These are phyloP conservation scores for Prorops nasuta DNA, from an alignment of 1,140 invertebrate species.

Conservation along the genomic window DNA sequence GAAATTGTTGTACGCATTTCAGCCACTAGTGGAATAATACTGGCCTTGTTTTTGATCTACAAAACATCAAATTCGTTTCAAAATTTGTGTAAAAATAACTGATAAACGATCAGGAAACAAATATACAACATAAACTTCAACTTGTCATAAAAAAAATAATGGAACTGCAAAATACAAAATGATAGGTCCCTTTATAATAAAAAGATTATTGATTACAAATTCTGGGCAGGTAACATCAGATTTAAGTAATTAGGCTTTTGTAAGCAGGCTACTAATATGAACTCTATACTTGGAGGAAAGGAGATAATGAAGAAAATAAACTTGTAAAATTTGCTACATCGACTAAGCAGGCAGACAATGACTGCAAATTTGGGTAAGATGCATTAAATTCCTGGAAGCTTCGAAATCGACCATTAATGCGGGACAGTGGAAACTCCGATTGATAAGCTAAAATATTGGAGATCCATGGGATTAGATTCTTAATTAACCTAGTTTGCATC, in stretches of 20 bases:
- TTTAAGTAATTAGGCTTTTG: too few relatives aligned
- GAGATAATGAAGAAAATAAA: too few relatives aligned
- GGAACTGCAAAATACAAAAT: slow-evolving; percentile 30
- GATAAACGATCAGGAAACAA: slow-evolving; percentile 10
- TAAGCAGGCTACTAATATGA: too few relatives aligned
- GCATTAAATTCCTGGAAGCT: slow-evolving; percentile 43
- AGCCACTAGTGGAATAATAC: slow-evolving; percentile 89
- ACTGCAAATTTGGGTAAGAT: slow-evolving; percentile 39
- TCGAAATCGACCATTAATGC: slow-evolving; percentile 47
- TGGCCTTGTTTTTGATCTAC: slow-evolving; percentile 90
- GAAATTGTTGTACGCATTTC: slow-evolving; percentile 91
- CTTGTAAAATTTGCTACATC: slow-evolving; percentile 21
- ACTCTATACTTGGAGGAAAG: too few relatives aligned
- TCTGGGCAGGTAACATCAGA: too few relatives aligned
- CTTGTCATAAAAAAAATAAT: slow-evolving; percentile 27
- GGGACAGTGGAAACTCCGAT: slow-evolving; percentile 53
- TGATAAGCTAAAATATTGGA: slow-evolving; percentile 53
- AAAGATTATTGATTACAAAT: too few relatives aligned
- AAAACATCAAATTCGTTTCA: slow-evolving; percentile 24
- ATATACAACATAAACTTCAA: slow-evolving; percentile 31
- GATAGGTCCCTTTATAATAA: too few relatives aligned
- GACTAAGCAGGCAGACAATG: slow-evolving; percentile 43
- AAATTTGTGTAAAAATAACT: background rate
- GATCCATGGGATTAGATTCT: slow-evolving; percentile 42
- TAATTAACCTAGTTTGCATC: slow-evolving; percentile 24